A percentile compares a stretch with the other conserved stretches of the same genome.
These are phyloP conservation scores for Acanthurus lineatus DNA, from an alignment of 2,797 vertebrate genomes.

Conservation along the genomic window DNA sequence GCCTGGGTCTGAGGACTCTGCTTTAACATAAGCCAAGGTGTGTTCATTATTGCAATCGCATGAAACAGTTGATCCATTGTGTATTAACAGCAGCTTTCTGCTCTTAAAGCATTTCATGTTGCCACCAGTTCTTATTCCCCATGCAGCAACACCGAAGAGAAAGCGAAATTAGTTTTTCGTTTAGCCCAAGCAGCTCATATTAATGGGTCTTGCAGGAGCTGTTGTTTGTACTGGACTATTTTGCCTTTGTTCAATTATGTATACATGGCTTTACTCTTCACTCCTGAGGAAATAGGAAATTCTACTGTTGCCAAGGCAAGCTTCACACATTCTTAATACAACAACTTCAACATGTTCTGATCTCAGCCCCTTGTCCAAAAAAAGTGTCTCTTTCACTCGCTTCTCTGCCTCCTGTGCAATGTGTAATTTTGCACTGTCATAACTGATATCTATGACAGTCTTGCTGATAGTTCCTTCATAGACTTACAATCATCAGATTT, in stretches of 20 bases:
- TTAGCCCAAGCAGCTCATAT: conserved; percentile 76
- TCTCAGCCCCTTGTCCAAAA: conserved; percentile 68
- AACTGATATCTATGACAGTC: conserved; percentile 80
- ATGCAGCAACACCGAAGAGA: conserved; percentile 44
- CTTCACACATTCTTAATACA: conserved; percentile 64
- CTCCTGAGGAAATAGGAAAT: conserved; percentile 76
- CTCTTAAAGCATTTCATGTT: conserved; percentile 47
- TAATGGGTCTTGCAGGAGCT: conserved; percentile 76
- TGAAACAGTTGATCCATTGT: conserved; percentile 37
- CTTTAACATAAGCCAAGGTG: conserved; percentile 58
- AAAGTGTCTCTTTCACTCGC: conserved; percentile 73
- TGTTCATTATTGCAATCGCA: conserved; percentile 63
- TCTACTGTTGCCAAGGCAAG: conserved; percentile 59
- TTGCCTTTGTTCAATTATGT: conserved; percentile 77
- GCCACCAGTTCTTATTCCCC: conserved; percentile 39
- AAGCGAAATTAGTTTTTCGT: conserved; percentile 66
- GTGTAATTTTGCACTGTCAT: conserved; percentile 84
- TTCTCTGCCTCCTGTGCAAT: conserved; percentile 60
- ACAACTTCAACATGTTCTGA: conserved; percentile 68
- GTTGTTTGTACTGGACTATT: conserved; percentile 75
- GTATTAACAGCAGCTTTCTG: conserved; percentile 36
- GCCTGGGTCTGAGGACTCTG: conserved; percentile 55
- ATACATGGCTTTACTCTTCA: conserved; percentile 71
- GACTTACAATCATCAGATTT: conserved; percentile 86
- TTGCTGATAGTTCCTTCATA: conserved; percentile 77